phyloP scores from a whole-genome alignment of 2,888 invertebrate genomes.

The Diarsia mendica region DNA sequence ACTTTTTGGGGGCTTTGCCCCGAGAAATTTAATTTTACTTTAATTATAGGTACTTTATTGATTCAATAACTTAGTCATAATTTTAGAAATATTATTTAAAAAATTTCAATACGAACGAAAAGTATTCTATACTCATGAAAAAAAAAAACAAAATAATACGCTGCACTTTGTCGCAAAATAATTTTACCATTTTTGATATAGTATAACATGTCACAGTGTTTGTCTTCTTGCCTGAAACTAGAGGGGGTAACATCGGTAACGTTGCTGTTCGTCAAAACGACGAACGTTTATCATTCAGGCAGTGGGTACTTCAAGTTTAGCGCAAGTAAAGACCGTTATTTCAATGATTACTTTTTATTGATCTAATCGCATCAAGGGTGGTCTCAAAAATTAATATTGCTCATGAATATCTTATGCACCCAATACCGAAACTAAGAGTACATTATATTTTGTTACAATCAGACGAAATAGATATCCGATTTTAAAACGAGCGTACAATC shows the following conservation, averaged over 20 bases:
- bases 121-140: constrained; percentile 29
- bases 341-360: not conserved
- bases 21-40: constrained; percentile 62
- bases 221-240: constrained; percentile 13
- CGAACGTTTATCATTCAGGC: not conserved
- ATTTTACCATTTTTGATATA: constrained; percentile 30
- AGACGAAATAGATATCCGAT: not conserved
- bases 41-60: constrained; percentile 50
- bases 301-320: constrained; percentile 29
- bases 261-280: constrained; percentile 4
- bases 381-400: not conserved
- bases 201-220: constrained; percentile 16
- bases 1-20: constrained; percentile 74
- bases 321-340: not conserved
- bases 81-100: constrained; percentile 46
- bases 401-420: constrained; percentile 8
- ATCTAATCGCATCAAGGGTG: not conserved
- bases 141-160: constrained; percentile 14
- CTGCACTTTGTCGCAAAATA: constrained; percentile 39
- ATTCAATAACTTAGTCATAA: constrained; percentile 64
- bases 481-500: constrained; percentile 1
- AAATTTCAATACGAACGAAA: constrained; percentile 37
- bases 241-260: constrained; percentile 11
- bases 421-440: constrained; percentile 16
- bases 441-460: not conserved